Evolutionary conservation across 2,113 vertebrate species (phyloP).

Genomic region (Mesitornis unicolor): DNA sequence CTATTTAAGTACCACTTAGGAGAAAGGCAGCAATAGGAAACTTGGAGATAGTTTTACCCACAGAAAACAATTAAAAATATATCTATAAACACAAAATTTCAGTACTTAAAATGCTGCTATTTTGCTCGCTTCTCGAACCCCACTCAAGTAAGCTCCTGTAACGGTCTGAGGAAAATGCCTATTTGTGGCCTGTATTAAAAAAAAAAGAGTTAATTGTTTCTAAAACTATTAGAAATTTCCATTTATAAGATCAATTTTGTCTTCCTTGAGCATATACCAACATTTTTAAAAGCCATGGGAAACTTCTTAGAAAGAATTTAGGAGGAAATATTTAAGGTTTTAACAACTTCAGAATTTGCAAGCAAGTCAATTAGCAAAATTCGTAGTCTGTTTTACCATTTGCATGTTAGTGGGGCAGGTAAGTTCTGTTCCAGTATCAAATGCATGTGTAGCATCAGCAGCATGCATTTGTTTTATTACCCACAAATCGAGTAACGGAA

Average conservation of each 20-base stretch:
- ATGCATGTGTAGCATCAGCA: neutral
- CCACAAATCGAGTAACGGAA: neutral
- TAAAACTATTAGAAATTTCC: neutral
- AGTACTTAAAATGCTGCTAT: slow-evolving; percentile 85
- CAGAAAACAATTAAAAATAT: slow-evolving; percentile 33
- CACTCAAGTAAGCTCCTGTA: slow-evolving; percentile 95
- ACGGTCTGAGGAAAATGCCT: slow-evolving; percentile 98
- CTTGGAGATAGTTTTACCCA: slow-evolving; percentile 44
- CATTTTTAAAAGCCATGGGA: neutral
- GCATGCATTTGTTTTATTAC: neutral
- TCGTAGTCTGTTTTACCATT: neutral
- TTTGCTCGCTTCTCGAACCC: slow-evolving; percentile 97
- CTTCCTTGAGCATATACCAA: neutral
- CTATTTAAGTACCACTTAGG: slow-evolving; percentile 14
- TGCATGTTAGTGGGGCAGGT: neutral
- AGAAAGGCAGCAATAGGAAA: slow-evolving; percentile 48
- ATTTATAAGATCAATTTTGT: neutral
- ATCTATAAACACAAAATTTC: slow-evolving; percentile 8
- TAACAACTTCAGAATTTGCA: neutral
- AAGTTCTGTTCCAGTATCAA: neutral
- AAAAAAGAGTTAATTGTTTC: neutral
- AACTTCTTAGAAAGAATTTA: neutral
- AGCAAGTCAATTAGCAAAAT: neutral
- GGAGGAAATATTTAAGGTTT: neutral
- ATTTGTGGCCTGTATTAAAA: slow-evolving; percentile 87